A percentile compares a stretch with the other conserved stretches of the same genome.
Conservation (phyloP, 2,797 vertebrate genomes). For the Tokudaia tokunoshimensis region DNA sequence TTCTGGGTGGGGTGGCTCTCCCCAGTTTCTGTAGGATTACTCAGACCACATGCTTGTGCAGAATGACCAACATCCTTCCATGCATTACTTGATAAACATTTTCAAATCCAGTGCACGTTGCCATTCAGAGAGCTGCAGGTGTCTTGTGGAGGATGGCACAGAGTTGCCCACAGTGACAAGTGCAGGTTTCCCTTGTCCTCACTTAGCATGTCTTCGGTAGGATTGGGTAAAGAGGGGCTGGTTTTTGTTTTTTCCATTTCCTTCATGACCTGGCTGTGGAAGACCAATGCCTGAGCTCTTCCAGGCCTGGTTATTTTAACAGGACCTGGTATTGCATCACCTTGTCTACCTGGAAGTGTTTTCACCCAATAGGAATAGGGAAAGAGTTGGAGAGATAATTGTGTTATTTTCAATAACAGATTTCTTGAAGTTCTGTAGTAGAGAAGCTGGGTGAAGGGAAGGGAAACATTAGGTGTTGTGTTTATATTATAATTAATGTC, state of each 20-base stretch:
- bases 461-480: slow-evolving; percentile 50
- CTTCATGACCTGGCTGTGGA: slow-evolving; percentile 38
- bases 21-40: not conserved
- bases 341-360: not conserved
- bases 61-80: not conserved
- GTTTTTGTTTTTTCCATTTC: slow-evolving; percentile 56
- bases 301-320: slow-evolving; percentile 10
- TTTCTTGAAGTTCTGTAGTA: not conserved
- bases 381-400: not conserved
- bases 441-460: not conserved
- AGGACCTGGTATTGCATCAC: not conserved
- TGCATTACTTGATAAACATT: not conserved
- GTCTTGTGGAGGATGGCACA: not conserved
- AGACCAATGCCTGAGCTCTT: not conserved
- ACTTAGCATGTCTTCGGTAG: not conserved
- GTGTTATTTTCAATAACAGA: not conserved
- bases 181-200: not conserved
- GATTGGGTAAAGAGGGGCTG: slow-evolving; percentile 2
- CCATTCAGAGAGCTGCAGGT: not conserved
- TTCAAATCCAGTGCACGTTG: accelerated
- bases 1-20: not conserved
- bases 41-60: not conserved
- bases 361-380: not conserved
- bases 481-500: slow-evolving; percentile 76
- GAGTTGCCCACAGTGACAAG: not conserved